A percentile compares a stretch with the other conserved stretches of the same genome.
Conservation (phyloP, 2,888 invertebrate species). For the Drosophila monieri region DNA sequence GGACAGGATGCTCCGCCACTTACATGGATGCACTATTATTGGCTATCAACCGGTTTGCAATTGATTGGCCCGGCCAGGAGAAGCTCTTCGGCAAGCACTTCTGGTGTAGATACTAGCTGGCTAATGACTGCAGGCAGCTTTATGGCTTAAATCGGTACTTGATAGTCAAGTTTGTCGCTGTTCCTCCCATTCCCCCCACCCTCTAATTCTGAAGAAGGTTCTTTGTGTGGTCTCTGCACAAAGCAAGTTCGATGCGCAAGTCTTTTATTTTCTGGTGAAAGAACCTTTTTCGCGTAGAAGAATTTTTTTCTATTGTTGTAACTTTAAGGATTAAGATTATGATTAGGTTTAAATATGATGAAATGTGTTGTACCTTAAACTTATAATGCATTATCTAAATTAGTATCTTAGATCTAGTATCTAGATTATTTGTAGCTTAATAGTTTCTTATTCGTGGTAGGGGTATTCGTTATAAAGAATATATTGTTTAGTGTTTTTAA, state of each 20-base stretch:
- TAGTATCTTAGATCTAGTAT: too few relatives aligned
- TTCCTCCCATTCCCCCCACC: not conserved
- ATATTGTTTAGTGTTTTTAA: too few relatives aligned
- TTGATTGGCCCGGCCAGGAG: slow-evolving; percentile 62
- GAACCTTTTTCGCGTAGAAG: not conserved
- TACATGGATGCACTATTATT: slow-evolving; percentile 13
- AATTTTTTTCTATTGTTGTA: not conserved
- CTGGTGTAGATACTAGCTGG: slow-evolving; percentile 67
- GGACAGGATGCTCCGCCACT: slow-evolving; percentile 57
- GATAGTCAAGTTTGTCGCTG: slow-evolving; percentile 29
- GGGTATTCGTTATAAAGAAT: too few relatives aligned
- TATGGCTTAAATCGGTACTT: slow-evolving; percentile 44
- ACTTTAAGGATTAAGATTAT: not conserved
- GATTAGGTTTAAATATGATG: not conserved
- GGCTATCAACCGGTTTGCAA: slow-evolving; percentile 71
- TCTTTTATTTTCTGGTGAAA: slow-evolving; percentile 56
- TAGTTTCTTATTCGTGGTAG: too few relatives aligned
- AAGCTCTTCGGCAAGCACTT: slow-evolving; percentile 51
- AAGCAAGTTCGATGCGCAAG: slow-evolving; percentile 65
- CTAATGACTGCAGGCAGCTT: slow-evolving; percentile 46
- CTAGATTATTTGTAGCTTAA: too few relatives aligned
- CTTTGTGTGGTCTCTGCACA: slow-evolving; percentile 18
- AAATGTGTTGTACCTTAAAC: too few relatives aligned
- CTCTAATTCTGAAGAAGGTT: slow-evolving; percentile 1
- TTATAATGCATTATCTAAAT: too few relatives aligned